Conservation (phyloP, 2,888 invertebrate genomes). For the Eudasyphora cyanicolor region DNA sequence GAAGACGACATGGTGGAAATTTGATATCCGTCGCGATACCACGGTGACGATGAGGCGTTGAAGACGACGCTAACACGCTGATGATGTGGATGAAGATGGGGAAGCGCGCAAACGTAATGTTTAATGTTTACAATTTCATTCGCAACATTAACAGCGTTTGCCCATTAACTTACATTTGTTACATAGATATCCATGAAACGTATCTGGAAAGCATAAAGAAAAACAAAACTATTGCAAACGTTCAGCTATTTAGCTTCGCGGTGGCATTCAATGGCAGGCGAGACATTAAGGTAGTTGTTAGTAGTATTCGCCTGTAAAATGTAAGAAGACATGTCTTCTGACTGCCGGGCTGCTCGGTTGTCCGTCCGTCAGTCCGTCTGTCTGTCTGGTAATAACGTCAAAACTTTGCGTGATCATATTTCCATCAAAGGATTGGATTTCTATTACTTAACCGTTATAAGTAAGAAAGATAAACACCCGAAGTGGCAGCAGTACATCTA, state of each 20-base stretch:
- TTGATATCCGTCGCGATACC: conserved; percentile 31
- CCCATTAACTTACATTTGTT: conserved; percentile 29
- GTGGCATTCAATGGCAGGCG: not conserved
- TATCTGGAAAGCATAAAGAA: not conserved
- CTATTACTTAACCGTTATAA: conserved; percentile 50
- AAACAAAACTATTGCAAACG: not conserved
- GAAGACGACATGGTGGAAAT: not conserved
- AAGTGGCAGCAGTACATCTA: not conserved
- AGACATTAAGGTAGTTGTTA: not conserved
- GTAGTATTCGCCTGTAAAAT: not conserved
- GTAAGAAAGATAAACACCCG: conserved; percentile 27
- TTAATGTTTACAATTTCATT: not conserved
- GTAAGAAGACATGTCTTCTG: not conserved
- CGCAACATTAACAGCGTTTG: conserved; percentile 8
- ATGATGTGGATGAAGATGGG: too few relatives aligned
- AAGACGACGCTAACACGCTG: too few relatives aligned
- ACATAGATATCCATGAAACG: not conserved
- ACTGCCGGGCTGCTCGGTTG: not conserved
- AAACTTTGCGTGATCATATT: conserved; percentile 51
- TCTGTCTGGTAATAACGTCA: conserved; percentile 47
- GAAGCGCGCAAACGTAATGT: not conserved
- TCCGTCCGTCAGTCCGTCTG: not conserved
- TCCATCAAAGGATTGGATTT: conserved; percentile 45
- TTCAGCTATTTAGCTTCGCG: too few relatives aligned
- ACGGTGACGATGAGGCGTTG: too few relatives aligned